Evolutionary conservation across 2,797 vertebrate genomes (phyloP).

Genomic region (Hybognathus amarus): DNA sequence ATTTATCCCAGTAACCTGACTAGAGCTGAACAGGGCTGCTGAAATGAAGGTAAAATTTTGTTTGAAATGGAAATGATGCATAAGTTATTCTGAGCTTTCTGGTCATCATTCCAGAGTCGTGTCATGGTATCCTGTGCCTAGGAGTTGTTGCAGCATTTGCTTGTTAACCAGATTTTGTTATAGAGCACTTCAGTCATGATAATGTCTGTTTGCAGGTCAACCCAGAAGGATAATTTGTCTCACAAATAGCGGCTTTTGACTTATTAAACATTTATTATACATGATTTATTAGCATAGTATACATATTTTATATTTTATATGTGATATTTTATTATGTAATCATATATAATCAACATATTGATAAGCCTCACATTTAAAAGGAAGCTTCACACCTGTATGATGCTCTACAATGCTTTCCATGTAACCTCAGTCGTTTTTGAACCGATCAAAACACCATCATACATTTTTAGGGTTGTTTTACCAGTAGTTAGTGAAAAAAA

Average conservation of each 20-base stretch:
- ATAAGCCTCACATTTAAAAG: too few relatives aligned
- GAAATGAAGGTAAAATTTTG: constrained; percentile 53
- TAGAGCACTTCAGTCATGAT: neutral
- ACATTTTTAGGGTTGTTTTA: too few relatives aligned
- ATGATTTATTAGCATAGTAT: too few relatives aligned
- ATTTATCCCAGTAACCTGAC: constrained; percentile 38
- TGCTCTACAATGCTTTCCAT: too few relatives aligned
- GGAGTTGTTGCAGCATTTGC: constrained; percentile 8
- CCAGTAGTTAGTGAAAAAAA: too few relatives aligned
- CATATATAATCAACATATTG: too few relatives aligned
- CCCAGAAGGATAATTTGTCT: neutral
- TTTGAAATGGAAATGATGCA: constrained; percentile 60
- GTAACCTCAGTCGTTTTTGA: too few relatives aligned
- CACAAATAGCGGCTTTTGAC: neutral
- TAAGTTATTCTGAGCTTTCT: constrained; percentile 37
- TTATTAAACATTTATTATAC: too few relatives aligned
- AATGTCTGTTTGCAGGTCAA: neutral
- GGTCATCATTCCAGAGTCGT: constrained; percentile 14
- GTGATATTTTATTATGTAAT: too few relatives aligned
- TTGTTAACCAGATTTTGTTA: neutral
- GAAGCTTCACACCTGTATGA: too few relatives aligned
- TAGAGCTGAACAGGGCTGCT: constrained; percentile 43
- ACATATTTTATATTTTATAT: too few relatives aligned
- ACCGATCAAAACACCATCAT: too few relatives aligned
- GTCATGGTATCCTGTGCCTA: neutral